Percentiles rank a stretch among this genome's conserved stretches.
phyloP scores from a whole-genome alignment of 2,888 invertebrate genomes.

The Stenoptilia bipunctidactyla region DNA sequence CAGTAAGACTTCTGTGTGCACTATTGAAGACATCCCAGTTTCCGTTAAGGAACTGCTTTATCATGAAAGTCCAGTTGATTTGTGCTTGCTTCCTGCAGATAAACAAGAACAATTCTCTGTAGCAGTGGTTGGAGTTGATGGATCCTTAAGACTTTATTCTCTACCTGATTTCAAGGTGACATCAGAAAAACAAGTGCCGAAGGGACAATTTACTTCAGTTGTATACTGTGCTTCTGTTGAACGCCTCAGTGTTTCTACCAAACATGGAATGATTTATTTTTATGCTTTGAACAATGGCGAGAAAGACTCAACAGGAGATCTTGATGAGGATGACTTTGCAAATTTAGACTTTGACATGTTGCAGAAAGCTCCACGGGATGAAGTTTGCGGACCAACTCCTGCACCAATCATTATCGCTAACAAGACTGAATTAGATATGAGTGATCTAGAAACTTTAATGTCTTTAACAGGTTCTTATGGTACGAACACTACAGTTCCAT shows the following conservation, averaged over 20 bases:
- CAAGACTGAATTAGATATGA: constrained; percentile 66
- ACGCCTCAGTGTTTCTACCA: constrained; percentile 86
- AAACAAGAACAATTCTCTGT: constrained; percentile 72
- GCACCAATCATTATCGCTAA: constrained; percentile 66
- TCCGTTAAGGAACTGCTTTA: constrained; percentile 72
- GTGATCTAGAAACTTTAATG: constrained; percentile 78
- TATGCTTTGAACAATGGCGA: constrained; percentile 82
- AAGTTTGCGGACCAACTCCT: constrained; percentile 32
- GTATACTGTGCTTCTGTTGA: constrained; percentile 91
- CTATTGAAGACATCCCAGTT: constrained; percentile 72
- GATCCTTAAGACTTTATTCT: constrained; percentile 79
- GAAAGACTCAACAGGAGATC: constrained; percentile 78
- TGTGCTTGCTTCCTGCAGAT: constrained; percentile 75
- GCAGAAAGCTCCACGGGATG: constrained; percentile 45
- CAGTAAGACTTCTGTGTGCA: constrained; percentile 43
- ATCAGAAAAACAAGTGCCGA: constrained; percentile 76
- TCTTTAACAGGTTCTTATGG: constrained; percentile 83
- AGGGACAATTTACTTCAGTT: constrained; percentile 82
- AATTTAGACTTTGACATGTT: constrained; percentile 60
- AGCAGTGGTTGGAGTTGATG: constrained; percentile 81
- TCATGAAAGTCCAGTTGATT: constrained; percentile 77
- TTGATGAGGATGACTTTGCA: constrained; percentile 76
- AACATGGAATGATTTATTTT: constrained; percentile 85
- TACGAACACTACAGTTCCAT: constrained; percentile 66
- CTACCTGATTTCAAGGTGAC: constrained; percentile 78